phyloP scores from a whole-genome alignment of 2,113 vertebrate species.

The Hiodon alosoides region DNA sequence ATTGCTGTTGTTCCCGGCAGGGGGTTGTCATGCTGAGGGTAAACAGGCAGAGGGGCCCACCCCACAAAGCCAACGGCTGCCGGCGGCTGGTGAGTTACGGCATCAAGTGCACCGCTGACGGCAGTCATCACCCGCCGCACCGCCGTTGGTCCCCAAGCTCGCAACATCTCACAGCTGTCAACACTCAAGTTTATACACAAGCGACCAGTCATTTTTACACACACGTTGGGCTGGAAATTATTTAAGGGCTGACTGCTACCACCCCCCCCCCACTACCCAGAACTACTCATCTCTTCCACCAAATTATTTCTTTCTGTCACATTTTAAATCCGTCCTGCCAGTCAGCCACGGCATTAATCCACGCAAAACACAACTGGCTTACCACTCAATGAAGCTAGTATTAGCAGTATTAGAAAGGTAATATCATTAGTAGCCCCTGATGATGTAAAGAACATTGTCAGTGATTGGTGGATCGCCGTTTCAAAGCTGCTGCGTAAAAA shows the following conservation, averaged over 20 bases:
- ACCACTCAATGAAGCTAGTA: not conserved
- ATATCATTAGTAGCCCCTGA: not conserved
- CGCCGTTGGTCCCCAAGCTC: constrained; percentile 19
- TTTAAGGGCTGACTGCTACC: constrained; percentile 19
- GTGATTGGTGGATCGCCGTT: too few species aligned
- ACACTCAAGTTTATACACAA: constrained; percentile 44
- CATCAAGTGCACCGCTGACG: constrained; percentile 45
- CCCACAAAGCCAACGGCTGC: constrained; percentile 30
- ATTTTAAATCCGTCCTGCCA: constrained; percentile 21
- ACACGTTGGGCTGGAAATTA: constrained; percentile 28
- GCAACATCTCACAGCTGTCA: constrained; percentile 46
- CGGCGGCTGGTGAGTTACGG: constrained; percentile 54
- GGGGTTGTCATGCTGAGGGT: constrained; percentile 60
- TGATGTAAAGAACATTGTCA: too few species aligned
- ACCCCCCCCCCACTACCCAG: constrained; percentile 18
- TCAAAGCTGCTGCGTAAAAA: too few species aligned
- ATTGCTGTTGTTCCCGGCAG: constrained; percentile 66
- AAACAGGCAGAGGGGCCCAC: constrained; percentile 54
- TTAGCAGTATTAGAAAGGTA: not conserved
- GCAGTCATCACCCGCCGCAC: constrained; percentile 33
- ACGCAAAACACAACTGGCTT: not conserved
- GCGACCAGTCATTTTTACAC: constrained; percentile 32
- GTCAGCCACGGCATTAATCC: constrained; percentile 4
- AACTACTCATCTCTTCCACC: constrained; percentile 37
- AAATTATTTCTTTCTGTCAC: constrained; percentile 28